Conservation (phyloP, 2,113 vertebrate species). For the Halcyon senegalensis region DNA sequence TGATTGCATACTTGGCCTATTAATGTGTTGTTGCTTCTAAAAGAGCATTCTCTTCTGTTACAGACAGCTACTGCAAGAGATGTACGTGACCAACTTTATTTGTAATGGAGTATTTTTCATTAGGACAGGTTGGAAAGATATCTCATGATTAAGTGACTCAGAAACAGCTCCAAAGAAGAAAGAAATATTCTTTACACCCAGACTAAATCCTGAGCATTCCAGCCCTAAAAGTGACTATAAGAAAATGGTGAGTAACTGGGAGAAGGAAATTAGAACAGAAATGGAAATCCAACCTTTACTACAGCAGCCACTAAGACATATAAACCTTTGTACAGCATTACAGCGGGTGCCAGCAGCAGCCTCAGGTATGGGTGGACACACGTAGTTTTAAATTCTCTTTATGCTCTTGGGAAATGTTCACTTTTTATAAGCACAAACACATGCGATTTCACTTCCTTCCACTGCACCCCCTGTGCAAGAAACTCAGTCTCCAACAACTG, state of each 20-base stretch:
- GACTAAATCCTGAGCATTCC: neutral
- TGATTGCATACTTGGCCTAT: slow-evolving; percentile 22
- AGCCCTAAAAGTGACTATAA: neutral
- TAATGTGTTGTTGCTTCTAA: slow-evolving; percentile 23
- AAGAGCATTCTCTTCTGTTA: neutral
- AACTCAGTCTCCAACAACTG: neutral
- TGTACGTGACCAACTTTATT: slow-evolving; percentile 14
- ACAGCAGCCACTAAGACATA: neutral
- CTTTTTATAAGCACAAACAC: neutral
- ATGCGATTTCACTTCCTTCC: neutral
- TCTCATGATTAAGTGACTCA: neutral
- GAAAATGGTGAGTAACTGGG: neutral
- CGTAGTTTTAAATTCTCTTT: neutral
- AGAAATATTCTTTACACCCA: neutral
- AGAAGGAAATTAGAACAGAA: neutral
- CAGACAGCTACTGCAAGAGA: neutral
- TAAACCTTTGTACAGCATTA: neutral
- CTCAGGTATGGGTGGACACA: neutral
- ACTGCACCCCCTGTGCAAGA: neutral
- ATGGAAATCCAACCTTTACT: neutral
- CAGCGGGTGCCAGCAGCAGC: neutral
- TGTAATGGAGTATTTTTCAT: slow-evolving; percentile 17
- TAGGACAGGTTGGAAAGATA: neutral
- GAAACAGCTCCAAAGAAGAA: neutral
- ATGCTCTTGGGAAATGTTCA: neutral